A percentile compares a stretch with the other conserved stretches of the same genome.
Conservation (phyloP, 2,113 vertebrate genomes). For the Motacilla tschutschensis region DNA sequence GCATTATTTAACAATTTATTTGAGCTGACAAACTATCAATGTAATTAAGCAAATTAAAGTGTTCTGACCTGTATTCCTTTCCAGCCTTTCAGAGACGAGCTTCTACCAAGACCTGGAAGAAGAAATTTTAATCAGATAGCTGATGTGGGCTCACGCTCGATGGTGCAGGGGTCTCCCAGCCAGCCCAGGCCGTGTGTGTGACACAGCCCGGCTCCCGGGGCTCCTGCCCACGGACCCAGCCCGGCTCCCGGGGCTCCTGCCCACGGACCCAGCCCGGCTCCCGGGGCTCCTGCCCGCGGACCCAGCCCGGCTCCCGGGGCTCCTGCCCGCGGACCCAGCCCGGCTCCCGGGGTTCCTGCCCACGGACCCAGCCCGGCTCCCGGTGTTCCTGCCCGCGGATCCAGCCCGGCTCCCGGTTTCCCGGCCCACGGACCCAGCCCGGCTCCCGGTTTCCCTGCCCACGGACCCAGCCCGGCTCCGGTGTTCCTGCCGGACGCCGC, state of each 20-base stretch:
- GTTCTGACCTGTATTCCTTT: constrained; percentile 8
- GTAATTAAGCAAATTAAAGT: not conserved
- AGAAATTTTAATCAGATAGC: not conserved
- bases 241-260: not conserved
- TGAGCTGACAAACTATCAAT: not conserved
- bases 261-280: no score
- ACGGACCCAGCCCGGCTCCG: no score
- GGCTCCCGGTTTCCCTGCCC: not conserved
- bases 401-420: no score
- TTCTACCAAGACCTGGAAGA: not conserved
- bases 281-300: not conserved
- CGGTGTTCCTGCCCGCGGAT: no score
- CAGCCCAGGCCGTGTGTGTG: not conserved
- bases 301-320: fast-evolving
- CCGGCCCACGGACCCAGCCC: no score
- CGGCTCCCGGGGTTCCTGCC: no score
- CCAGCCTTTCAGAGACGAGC: not conserved
- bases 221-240: not conserved
- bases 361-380: no score
- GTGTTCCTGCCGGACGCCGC: not conserved
- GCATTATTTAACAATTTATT: not conserved
- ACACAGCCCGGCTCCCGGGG: not conserved
- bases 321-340: not conserved
- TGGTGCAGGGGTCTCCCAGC: not conserved
- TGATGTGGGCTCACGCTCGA: fast-evolving